A percentile compares a stretch with the other conserved stretches of the same genome.
Conservation (phyloP, 2,113 vertebrate species). For the Eublepharis macularius region DNA sequence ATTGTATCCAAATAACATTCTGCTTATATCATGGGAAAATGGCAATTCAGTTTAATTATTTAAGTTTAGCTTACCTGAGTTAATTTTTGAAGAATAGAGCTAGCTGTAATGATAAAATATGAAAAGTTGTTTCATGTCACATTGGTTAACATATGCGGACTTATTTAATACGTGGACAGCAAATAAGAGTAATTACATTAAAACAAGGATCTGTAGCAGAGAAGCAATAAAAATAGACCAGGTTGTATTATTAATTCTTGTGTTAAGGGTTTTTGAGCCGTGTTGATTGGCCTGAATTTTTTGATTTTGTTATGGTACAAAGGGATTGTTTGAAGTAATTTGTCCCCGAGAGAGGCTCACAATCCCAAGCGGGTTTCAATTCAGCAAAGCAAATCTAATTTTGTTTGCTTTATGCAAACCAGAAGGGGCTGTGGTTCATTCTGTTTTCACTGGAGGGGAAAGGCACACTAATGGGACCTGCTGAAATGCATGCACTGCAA, state of each 20-base stretch:
- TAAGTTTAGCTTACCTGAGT: conserved; percentile 72
- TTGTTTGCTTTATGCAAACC: conserved; percentile 99
- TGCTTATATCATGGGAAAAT: conserved; percentile 59
- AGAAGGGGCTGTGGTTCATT: conserved; percentile 93
- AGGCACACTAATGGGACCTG: conserved; percentile 92
- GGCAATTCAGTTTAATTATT: conserved; percentile 74
- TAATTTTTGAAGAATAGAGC: conserved; percentile 74
- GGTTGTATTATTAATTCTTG: conserved; percentile 99
- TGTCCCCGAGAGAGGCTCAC: conserved; percentile 98
- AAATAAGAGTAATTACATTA: conserved; percentile 85
- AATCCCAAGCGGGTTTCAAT: conserved; percentile 99
- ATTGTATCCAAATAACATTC: conserved; percentile 29
- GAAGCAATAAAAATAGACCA: conserved; percentile 89
- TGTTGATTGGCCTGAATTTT: conserved; percentile 96
- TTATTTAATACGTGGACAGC: conserved; percentile 85
- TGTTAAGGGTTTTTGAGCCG: conserved; percentile 94
- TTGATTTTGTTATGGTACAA: conserved; percentile 99
- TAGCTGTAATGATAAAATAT: conserved; percentile 77
- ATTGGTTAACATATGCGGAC: conserved; percentile 82
- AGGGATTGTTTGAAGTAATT: conserved; percentile 99
- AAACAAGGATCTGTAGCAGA: conserved; percentile 83
- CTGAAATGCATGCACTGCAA: conserved; percentile 90
- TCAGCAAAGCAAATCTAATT: conserved; percentile 99
- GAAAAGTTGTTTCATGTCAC: conserved; percentile 81
- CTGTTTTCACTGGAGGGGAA: conserved; percentile 97